phyloP scores from a whole-genome alignment of 2,797 vertebrate species.

The Peromyscus eremicus region DNA sequence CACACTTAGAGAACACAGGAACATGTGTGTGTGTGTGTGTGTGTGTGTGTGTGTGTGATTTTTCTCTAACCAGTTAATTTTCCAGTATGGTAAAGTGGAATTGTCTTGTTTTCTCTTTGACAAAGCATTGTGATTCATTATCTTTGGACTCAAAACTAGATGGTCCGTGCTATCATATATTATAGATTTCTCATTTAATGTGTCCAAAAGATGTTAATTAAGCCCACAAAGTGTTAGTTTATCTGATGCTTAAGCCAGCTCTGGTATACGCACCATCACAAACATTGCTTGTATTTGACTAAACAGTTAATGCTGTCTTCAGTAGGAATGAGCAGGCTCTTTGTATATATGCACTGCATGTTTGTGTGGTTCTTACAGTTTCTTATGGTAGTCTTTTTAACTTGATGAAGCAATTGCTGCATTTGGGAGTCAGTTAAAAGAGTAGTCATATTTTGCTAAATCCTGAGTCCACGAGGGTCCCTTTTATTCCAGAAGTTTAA shows the following conservation, averaged over 20 bases:
- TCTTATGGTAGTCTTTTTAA: neutral
- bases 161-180: neutral
- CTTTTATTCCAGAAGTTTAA: neutral
- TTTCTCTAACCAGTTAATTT: neutral
- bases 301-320: neutral
- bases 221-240: neutral
- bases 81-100: neutral
- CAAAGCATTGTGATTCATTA: neutral
- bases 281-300: conserved; percentile 7
- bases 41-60: too few relatives aligned
- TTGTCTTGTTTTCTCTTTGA: neutral
- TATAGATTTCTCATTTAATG: neutral
- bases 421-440: neutral
- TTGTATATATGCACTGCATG: neutral
- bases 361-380: neutral
- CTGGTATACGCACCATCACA: conserved; percentile 3
- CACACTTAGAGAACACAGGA: neutral
- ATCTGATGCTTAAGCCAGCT: neutral
- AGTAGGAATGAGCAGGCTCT: neutral
- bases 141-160: conserved; percentile 17
- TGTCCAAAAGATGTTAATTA: conserved; percentile 1
- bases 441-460: neutral
- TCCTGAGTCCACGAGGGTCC: accelerated
- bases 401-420: neutral
- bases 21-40: neutral